A percentile compares a stretch with the other conserved stretches of the same genome.
phyloP scores from a whole-genome alignment of 2,113 vertebrate species.

The Grammomys dolichurus region DNA sequence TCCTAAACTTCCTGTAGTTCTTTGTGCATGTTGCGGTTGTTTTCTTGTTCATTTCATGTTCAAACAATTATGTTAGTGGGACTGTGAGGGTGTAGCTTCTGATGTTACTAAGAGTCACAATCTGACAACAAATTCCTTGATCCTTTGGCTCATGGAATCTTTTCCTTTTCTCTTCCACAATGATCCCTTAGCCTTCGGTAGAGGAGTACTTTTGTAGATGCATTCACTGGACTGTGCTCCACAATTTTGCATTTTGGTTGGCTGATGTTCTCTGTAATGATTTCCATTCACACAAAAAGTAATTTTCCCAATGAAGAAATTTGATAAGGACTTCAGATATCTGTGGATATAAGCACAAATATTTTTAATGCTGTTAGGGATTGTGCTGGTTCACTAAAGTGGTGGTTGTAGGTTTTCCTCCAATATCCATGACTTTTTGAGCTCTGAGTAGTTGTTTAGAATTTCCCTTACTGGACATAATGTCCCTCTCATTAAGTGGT shows the following conservation, averaged over 20 bases:
- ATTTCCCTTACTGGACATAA: not conserved
- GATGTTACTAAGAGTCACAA: not conserved
- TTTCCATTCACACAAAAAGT: not conserved
- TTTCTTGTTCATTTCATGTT: not conserved
- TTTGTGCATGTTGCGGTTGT: not conserved
- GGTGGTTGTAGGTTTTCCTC: not conserved
- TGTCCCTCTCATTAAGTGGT: not conserved
- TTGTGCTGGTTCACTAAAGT: not conserved
- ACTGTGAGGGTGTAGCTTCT: not conserved
- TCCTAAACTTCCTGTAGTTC: not conserved
- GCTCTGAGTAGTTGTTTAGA: not conserved
- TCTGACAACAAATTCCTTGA: not conserved
- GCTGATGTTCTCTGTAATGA: not conserved
- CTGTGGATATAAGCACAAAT: not conserved
- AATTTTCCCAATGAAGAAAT: not conserved
- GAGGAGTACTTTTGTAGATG: not conserved
- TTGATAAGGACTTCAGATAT: not conserved
- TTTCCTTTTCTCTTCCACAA: not conserved
- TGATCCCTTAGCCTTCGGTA: not conserved
- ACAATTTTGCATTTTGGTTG: not conserved
- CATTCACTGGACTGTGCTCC: not conserved
- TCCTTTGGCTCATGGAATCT: not conserved
- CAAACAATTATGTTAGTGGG: too few species aligned
- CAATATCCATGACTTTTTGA: not conserved
- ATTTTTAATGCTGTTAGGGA: not conserved